Conservation (phyloP, 2,888 invertebrate genomes). For the Globia sparganii region DNA sequence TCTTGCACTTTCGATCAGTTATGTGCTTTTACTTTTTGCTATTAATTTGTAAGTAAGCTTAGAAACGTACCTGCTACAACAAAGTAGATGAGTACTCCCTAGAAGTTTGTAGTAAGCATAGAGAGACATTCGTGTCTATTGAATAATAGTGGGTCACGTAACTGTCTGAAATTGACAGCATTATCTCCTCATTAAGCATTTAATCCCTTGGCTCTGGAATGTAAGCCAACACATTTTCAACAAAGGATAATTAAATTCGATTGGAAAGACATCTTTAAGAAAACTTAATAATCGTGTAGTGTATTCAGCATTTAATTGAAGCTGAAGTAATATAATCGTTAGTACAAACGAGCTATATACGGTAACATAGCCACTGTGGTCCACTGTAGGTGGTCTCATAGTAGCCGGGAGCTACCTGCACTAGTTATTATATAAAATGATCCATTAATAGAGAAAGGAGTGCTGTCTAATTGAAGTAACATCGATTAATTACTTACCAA, state of each 20-base stretch:
- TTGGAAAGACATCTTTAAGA: background rate
- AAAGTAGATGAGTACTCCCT: background rate
- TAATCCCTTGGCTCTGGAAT: background rate
- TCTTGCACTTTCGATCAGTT: slow-evolving; percentile 53
- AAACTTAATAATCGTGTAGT: background rate
- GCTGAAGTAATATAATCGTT: background rate
- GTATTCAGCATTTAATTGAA: background rate
- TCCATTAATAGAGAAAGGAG: slow-evolving; percentile 52
- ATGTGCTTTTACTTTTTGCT: slow-evolving; percentile 55
- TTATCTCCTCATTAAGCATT: background rate
- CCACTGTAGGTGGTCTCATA: slow-evolving; percentile 34
- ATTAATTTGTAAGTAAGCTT: slow-evolving; percentile 26
- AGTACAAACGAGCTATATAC: background rate
- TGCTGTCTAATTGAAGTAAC: slow-evolving; percentile 4
- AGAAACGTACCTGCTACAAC: slow-evolving; percentile 10
- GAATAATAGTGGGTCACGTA: background rate
- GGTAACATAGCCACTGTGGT: slow-evolving; percentile 7
- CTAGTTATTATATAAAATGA: slow-evolving; percentile 52
- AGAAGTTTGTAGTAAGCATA: background rate
- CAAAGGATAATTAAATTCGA: background rate
- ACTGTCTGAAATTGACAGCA: background rate
- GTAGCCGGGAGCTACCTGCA: slow-evolving; percentile 44
- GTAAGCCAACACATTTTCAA: background rate
- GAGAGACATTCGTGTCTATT: background rate
- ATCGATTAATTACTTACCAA: slow-evolving; percentile 35